Conservation (phyloP, 1,140 invertebrate genomes). For the Adelges cooleyi region DNA sequence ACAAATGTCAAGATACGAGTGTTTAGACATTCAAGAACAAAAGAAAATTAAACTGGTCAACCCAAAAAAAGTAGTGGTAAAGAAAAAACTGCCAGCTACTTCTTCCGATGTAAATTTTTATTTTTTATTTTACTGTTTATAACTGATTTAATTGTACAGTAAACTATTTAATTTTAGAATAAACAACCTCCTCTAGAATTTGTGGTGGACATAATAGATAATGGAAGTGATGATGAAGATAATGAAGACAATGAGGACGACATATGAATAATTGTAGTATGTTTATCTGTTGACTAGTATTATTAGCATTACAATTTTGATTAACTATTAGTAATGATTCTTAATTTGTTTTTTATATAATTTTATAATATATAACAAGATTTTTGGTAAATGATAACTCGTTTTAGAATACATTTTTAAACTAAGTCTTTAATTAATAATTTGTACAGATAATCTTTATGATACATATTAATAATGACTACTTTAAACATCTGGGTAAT, state of each 20-base stretch:
- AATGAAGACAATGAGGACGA: constrained; percentile 1
- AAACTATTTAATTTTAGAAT: background rate
- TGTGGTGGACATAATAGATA: constrained; percentile 1
- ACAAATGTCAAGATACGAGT: constrained; percentile 64
- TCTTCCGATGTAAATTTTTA: background rate
- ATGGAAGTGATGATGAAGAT: background rate
- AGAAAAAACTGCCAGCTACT: background rate
- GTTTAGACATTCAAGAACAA: constrained; percentile 52
- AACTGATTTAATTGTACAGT: background rate
- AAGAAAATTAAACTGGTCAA: constrained; percentile 36
- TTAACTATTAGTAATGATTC: too few species aligned
- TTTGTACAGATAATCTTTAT: too few species aligned
- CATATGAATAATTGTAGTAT: too few species aligned
- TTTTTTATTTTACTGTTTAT: background rate
- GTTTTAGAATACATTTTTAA: too few species aligned
- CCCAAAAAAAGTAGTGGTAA: background rate
- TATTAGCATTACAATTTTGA: too few species aligned
- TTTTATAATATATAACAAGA: too few species aligned
- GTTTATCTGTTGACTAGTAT: too few species aligned
- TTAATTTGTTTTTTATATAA: too few species aligned
- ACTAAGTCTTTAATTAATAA: too few species aligned
- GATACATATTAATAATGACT: too few species aligned
- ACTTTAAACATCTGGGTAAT: constrained; percentile 16
- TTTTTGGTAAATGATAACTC: too few species aligned
- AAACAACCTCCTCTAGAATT: constrained; percentile 4